Conservation (phyloP, 92 coral and sea anemone species). For the Micromussa lordhowensis region DNA sequence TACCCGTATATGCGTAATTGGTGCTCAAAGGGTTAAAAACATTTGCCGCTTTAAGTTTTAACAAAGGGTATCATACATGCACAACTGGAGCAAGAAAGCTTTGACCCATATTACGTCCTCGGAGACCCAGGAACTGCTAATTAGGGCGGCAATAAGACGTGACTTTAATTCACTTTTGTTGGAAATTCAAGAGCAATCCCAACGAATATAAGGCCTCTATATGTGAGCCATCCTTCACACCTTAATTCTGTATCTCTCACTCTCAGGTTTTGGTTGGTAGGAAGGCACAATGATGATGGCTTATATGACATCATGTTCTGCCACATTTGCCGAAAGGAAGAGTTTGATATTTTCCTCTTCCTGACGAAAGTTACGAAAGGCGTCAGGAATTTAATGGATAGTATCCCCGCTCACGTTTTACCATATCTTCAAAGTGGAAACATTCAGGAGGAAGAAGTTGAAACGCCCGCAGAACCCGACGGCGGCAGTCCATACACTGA, state of each 20-base stretch:
- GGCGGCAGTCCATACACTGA: constrained; percentile 12
- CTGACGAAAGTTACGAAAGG: constrained; percentile 25
- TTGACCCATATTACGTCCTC: no score
- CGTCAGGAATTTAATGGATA: not conserved
- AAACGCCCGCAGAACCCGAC: not conserved
- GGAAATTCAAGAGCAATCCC: no score
- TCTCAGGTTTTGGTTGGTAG: constrained; percentile 49
- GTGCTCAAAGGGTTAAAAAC: no score
- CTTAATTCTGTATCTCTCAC: not conserved
- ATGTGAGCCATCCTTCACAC: no score
- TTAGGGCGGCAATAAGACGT: no score
- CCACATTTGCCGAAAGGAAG: constrained; percentile 48
- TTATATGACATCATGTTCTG: constrained; percentile 48
- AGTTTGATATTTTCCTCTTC: constrained; percentile 46
- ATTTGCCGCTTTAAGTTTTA: no score
- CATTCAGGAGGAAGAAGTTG: not conserved
- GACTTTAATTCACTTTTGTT: no score
- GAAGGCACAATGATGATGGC: constrained; percentile 44
- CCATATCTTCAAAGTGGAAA: not conserved
- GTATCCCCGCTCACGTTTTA: not conserved
- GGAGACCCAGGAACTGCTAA: no score
- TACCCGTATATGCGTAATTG: no score
- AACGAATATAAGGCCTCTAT: no score
- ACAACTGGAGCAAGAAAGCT: no score
- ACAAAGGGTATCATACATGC: no score